Conservation (phyloP, 2,888 invertebrate genomes). For the Thera obeliscata region DNA sequence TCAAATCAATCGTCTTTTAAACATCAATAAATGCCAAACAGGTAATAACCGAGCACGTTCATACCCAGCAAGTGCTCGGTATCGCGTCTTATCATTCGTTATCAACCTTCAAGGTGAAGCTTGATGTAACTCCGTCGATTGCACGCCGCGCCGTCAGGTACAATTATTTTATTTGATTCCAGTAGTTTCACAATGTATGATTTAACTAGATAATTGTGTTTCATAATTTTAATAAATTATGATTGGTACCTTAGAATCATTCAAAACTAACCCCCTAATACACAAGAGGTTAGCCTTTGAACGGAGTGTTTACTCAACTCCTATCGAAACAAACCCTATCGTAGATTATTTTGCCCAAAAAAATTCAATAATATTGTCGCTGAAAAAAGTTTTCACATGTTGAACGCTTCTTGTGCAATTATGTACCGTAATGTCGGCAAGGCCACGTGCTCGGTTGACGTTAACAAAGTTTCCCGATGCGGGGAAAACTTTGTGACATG, state of each 20-base stretch:
- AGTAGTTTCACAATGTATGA: constrained; percentile 45
- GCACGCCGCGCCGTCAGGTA: constrained; percentile 66
- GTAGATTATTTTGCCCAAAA: neutral
- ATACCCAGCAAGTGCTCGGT: constrained; percentile 45
- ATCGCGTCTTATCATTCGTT: constrained; percentile 68
- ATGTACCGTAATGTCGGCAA: constrained; percentile 70
- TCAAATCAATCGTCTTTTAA: constrained; percentile 30
- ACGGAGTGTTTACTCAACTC: neutral
- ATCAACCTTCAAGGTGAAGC: constrained; percentile 80
- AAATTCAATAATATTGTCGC: constrained; percentile 35
- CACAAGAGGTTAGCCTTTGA: neutral
- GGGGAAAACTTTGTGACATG: constrained; percentile 84
- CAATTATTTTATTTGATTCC: constrained; percentile 54
- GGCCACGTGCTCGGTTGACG: constrained; percentile 84
- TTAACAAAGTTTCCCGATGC: constrained; percentile 84
- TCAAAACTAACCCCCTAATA: neutral
- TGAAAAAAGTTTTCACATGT: constrained; percentile 53
- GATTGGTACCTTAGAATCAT: neutral
- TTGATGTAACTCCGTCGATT: constrained; percentile 70
- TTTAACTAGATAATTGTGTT: neutral
- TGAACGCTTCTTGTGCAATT: constrained; percentile 61
- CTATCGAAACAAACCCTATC: too few relatives aligned
- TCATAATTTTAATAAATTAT: neutral
- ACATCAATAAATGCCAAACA: constrained; percentile 33
- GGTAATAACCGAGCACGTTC: constrained; percentile 34